A percentile compares a stretch with the other conserved stretches of the same genome.
Evolutionary conservation across 2,888 invertebrate genomes (phyloP).

Genomic region (Lithophane socia): DNA sequence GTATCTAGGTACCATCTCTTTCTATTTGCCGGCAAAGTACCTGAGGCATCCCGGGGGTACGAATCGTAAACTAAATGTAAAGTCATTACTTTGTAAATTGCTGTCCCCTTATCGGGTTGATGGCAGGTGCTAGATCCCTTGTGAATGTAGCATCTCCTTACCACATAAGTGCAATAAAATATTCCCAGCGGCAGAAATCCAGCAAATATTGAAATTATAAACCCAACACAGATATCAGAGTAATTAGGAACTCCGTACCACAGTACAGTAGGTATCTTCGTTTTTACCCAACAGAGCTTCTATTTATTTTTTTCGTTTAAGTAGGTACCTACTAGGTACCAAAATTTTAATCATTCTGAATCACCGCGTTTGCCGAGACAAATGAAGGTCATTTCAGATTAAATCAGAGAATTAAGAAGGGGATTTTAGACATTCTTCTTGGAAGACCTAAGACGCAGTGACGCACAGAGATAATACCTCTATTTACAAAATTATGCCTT

Average conservation of each 20-base stretch:
- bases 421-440: conserved; percentile 44
- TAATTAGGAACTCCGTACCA: not conserved
- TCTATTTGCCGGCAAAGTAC: no score
- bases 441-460: conserved; percentile 47
- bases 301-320: conserved; percentile 10
- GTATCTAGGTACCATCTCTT: not conserved
- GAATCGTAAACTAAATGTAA: not conserved
- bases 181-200: not conserved
- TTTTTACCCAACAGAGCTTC: conserved; percentile 15
- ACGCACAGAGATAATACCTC: conserved; percentile 32
- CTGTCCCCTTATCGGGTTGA: not conserved
- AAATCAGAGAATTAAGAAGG: conserved; percentile 37
- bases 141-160: not conserved
- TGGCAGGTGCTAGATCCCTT: not conserved
- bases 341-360: conserved; percentile 1
- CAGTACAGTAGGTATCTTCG: not conserved
- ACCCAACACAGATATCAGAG: not conserved
- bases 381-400: conserved; percentile 43
- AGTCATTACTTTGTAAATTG: not conserved
- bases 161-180: not conserved
- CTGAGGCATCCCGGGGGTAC: no score
- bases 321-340: not conserved
- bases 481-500: conserved; percentile 12
- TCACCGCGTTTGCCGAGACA: conserved; percentile 18
- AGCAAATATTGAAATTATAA: not conserved